Evolutionary conservation across 2,888 invertebrate genomes (phyloP).

Genomic region (Acanthoscelides obtectus): DNA sequence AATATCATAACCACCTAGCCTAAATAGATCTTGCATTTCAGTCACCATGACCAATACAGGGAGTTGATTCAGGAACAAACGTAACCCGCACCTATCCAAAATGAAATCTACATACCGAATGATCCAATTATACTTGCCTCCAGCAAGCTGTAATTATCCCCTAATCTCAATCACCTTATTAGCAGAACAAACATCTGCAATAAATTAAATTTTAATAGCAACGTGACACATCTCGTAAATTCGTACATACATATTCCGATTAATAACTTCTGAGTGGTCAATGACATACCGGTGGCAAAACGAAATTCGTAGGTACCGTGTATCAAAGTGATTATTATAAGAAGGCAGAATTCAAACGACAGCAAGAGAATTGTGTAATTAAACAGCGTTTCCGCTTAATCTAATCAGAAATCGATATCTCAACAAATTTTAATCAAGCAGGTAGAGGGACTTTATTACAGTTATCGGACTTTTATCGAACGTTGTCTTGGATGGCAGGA

Average conservation of each 20-base stretch:
- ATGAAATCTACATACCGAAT: not conserved
- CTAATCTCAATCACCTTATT: not conserved
- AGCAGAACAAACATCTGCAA: not conserved
- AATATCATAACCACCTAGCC: too few species aligned
- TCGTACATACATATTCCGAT: not conserved
- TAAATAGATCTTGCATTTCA: too few species aligned
- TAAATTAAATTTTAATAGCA: not conserved
- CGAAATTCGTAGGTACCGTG: not conserved
- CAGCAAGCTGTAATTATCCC: not conserved
- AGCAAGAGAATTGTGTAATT: not conserved
- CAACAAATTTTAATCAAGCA: constrained; percentile 7
- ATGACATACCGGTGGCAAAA: not conserved
- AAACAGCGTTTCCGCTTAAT: not conserved
- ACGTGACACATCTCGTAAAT: not conserved
- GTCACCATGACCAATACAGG: too few species aligned
- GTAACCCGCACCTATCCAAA: not conserved
- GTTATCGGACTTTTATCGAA: constrained; percentile 4
- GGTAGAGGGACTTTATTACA: constrained; percentile 7
- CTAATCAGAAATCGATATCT: constrained; percentile 6
- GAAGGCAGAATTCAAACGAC: not conserved
- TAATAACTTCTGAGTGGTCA: not conserved
- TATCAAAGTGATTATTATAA: not conserved
- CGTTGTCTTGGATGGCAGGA: not conserved
- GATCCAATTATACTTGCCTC: not conserved
- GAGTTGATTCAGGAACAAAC: not conserved